A percentile compares a stretch with the other conserved stretches of the same genome.
phyloP scores from a whole-genome alignment of 2,113 vertebrate genomes.

The Oenanthe oenanthe region DNA sequence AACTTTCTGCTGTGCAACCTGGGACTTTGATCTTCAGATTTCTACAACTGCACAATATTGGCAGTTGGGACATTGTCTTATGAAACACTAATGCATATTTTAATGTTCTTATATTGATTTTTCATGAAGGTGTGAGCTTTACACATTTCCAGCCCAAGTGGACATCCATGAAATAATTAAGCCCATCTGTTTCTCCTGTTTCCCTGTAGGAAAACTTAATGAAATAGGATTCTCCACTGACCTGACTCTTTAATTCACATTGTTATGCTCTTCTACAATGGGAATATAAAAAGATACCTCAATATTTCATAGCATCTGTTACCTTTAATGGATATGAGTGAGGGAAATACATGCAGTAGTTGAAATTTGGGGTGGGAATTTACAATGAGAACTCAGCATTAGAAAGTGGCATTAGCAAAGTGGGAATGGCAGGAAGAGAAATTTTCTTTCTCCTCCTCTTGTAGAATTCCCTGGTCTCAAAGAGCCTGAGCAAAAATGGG shows the following conservation, averaged over 20 bases:
- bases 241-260: background rate
- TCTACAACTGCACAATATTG: background rate
- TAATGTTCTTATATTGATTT: background rate
- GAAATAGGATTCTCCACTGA: background rate
- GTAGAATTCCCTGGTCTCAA: background rate
- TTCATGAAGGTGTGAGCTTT: background rate
- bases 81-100: background rate
- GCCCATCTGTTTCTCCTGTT: background rate
- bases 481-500: background rate
- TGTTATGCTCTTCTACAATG: background rate
- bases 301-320: background rate
- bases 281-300: background rate
- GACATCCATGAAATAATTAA: background rate
- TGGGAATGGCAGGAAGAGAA: rapidly evolving
- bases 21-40: background rate
- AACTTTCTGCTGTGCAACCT: background rate
- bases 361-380: background rate
- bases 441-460: background rate
- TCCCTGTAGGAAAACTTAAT: background rate
- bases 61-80: background rate
- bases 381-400: background rate
- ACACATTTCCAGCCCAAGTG: background rate
- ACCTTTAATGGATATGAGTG: background rate
- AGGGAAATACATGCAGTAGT: background rate
- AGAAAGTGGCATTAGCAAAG: background rate